phyloP scores from a whole-genome alignment of 2,797 vertebrate species.

The Microctenopoma steveboyesi region DNA sequence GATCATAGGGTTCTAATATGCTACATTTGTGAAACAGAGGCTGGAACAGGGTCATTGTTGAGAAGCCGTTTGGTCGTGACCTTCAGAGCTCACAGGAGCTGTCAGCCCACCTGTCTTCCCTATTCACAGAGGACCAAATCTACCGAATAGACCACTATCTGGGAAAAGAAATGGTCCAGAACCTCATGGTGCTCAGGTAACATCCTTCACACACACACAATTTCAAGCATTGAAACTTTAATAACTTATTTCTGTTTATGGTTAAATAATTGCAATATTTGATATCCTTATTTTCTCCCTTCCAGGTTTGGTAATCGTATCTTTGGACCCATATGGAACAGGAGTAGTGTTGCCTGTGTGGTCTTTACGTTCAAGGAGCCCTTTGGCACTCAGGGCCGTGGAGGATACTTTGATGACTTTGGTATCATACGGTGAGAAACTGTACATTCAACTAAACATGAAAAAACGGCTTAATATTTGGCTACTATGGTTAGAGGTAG shows the following conservation, averaged over 20 bases:
- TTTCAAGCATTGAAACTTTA: neutral
- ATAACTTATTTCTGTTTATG: neutral
- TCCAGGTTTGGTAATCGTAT: constrained; percentile 93
- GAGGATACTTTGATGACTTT: constrained; percentile 94
- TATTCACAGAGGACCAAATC: constrained; percentile 91
- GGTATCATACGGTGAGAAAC: constrained; percentile 92
- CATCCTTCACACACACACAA: neutral
- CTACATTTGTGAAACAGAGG: constrained; percentile 77
- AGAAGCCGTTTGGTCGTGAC: constrained; percentile 93
- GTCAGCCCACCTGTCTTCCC: constrained; percentile 86
- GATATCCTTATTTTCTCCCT: neutral
- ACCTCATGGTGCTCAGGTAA: constrained; percentile 95
- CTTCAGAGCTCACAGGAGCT: constrained; percentile 89
- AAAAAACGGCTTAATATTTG: neutral
- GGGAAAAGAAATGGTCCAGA: constrained; percentile 98
- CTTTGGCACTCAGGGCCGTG: constrained; percentile 92
- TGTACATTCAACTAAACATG: neutral
- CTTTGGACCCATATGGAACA: constrained; percentile 94
- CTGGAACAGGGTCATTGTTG: constrained; percentile 92
- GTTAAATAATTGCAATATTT: neutral
- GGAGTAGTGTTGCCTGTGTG: constrained; percentile 90
- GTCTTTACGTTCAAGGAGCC: constrained; percentile 95
- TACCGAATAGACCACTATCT: constrained; percentile 97
- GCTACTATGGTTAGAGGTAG: neutral
- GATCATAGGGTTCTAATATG: constrained; percentile 4